Evolutionary conservation across 2,888 invertebrate genomes (phyloP), one percentile per base, ranked within the genome.

Genomic region (Molanna angustata): DNA sequence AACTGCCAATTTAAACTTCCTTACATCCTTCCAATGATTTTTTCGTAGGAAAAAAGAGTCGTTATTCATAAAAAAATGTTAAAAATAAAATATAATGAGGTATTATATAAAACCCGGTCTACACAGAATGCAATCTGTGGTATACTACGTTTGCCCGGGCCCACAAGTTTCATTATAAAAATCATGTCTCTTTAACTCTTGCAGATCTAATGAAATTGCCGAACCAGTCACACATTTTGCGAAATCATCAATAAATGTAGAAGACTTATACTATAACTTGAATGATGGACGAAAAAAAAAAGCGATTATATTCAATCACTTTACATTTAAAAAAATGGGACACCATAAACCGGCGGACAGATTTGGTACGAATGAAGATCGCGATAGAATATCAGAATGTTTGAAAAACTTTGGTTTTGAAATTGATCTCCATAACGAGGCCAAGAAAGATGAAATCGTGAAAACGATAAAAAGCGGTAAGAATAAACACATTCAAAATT

Each of bases 241-340:
- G n/a, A n/a, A n/a, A n/a, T n/a, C n/a, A n/a, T n/a, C 27, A 27
- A 11, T 27, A 11, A 7, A 4, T 7, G 27, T 27, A 7, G 27
- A 27, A 7, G 27, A 27, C 11, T 27, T 27, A 27, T 27, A 27
- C 11, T 27, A 27, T 11, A 27, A 27, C 11, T 27, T 27, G 11
- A 27, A 4, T 7, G 27, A 27, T 27, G 27, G 27, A 27, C 4
- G 27, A 27, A 27, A 7, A 27, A 27, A 27, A 2, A 21, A 16
- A 4, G 49, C 49, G 4, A 41, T 49, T n/a, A 27, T 49, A 41
- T 49, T 49, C 21, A 49, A 49, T 40, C 49, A 49, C 18, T 16
- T 39, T 11, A 17, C 33, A 35, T 47, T 19, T 21, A 11, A 14
- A n/a, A 33, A 32, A 9, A 14, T 39, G 11, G 21, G 7, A 2